Evolutionary conservation across 2,113 vertebrate species (phyloP).

Genomic region (Aegotheles bennettii): DNA sequence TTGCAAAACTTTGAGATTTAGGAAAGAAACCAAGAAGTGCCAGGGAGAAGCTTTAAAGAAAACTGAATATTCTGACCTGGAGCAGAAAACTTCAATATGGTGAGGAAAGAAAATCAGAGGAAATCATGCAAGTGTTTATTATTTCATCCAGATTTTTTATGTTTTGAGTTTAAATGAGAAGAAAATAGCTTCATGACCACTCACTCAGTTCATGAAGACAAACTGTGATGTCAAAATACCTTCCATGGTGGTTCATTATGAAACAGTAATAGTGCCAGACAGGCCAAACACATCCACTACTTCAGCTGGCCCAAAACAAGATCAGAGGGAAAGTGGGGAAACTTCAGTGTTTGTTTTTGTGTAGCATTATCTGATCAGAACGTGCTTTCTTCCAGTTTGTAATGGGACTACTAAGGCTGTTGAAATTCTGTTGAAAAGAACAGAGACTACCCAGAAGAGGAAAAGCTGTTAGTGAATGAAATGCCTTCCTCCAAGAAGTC

Average conservation of each 20-base stretch:
- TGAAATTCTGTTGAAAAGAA: not conserved
- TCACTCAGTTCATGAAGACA: not conserved
- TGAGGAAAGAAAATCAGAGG: not conserved
- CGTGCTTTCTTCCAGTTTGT: not conserved
- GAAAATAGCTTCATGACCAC: not conserved
- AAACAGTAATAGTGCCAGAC: not conserved
- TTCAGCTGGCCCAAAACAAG: not conserved
- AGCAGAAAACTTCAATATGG: not conserved
- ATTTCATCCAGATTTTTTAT: not conserved
- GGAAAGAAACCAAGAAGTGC: not conserved
- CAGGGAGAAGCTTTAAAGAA: not conserved
- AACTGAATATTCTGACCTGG: not conserved
- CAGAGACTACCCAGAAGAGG: not conserved
- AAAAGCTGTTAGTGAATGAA: not conserved
- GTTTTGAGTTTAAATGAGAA: not conserved
- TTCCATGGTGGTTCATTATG: not conserved
- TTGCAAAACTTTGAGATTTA: not conserved
- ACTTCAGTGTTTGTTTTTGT: not conserved
- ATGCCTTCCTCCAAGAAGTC: not conserved
- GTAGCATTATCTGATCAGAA: not conserved
- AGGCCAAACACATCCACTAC: not conserved
- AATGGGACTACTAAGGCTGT: not conserved
- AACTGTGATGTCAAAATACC: not conserved
- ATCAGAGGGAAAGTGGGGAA: not conserved
- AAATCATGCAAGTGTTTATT: not conserved